Percentiles rank a stretch among this genome's conserved stretches.
phyloP scores from a whole-genome alignment of 1,140 invertebrate genomes.

The Berghia stephanieae region DNA sequence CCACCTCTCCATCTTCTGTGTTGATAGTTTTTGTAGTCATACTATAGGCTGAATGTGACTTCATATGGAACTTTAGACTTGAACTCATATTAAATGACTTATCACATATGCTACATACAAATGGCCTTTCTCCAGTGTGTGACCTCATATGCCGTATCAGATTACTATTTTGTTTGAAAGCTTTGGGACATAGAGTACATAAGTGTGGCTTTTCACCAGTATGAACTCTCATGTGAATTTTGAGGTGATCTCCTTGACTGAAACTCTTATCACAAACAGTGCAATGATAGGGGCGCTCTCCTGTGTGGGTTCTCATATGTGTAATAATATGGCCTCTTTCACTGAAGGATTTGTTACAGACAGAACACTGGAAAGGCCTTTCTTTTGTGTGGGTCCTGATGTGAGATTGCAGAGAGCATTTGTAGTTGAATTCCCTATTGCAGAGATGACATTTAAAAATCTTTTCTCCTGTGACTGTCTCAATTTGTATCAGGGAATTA shows the following conservation, averaged over 20 bases:
- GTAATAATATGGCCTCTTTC: conserved; percentile 21
- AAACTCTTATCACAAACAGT: conserved; percentile 13
- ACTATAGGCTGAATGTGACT: too few relatives aligned
- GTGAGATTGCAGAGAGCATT: too few relatives aligned
- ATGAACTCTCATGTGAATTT: background rate
- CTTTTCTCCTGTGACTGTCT: too few relatives aligned
- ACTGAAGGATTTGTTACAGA: background rate
- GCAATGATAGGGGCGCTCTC: conserved; percentile 88
- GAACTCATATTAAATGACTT: too few relatives aligned
- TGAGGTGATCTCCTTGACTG: background rate
- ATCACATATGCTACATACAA: too few relatives aligned
- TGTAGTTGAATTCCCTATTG: too few relatives aligned
- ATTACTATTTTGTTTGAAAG: background rate
- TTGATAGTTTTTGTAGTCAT: too few relatives aligned
- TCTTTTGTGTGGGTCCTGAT: background rate
- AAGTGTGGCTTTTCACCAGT: background rate
- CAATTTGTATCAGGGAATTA: too few relatives aligned
- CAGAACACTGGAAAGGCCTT: background rate
- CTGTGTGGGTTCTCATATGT: conserved; percentile 46
- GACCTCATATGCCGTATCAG: conserved; percentile 10
- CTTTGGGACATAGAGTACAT: conserved; percentile 10
- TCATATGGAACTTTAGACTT: too few relatives aligned
- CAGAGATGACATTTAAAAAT: too few relatives aligned
- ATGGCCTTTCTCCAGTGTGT: conserved; percentile 25
- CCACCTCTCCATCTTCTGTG: too few relatives aligned